Evolutionary conservation across 2,888 invertebrate species (phyloP).

Genomic region (Cyaniris semiargus): DNA sequence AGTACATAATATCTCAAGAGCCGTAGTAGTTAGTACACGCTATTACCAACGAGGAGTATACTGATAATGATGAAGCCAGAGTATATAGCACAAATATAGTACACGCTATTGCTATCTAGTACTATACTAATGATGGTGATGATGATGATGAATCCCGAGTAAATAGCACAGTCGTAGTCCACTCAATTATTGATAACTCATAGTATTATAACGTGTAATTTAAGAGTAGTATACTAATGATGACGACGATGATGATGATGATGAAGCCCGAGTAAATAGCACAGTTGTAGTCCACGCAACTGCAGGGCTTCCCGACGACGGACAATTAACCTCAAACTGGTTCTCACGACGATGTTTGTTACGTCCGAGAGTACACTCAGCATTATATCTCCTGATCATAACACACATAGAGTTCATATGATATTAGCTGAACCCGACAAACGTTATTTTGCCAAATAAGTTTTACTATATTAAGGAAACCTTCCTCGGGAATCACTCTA

Average conservation of each 20-base stretch:
- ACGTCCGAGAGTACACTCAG: neutral
- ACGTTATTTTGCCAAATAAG: too few relatives aligned
- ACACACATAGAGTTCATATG: neutral
- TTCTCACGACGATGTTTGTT: constrained; percentile 47
- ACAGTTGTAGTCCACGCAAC: constrained; percentile 11
- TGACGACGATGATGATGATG: neutral
- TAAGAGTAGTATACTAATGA: neutral
- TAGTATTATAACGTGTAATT: too few relatives aligned
- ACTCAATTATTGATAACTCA: neutral
- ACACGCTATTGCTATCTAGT: too few relatives aligned
- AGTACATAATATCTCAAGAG: constrained; percentile 22
- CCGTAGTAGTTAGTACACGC: neutral
- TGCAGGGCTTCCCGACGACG: constrained; percentile 18
- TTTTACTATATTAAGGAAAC: too few relatives aligned
- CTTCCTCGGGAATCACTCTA: too few relatives aligned
- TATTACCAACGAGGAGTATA: too few relatives aligned
- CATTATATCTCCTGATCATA: neutral
- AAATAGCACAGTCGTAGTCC: constrained; percentile 23
- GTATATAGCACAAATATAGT: too few relatives aligned
- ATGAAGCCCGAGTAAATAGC: constrained; percentile 12
- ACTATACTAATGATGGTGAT: neutral
- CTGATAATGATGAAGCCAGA: neutral
- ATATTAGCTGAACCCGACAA: too few relatives aligned
- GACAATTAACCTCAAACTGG: constrained; percentile 41
- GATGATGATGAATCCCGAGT: neutral